A percentile compares a stretch with the other conserved stretches of the same genome.
These are phyloP conservation scores for Drosophila jambulina DNA, from an alignment of 1,140 invertebrate genomes.

Conservation along the genomic window DNA sequence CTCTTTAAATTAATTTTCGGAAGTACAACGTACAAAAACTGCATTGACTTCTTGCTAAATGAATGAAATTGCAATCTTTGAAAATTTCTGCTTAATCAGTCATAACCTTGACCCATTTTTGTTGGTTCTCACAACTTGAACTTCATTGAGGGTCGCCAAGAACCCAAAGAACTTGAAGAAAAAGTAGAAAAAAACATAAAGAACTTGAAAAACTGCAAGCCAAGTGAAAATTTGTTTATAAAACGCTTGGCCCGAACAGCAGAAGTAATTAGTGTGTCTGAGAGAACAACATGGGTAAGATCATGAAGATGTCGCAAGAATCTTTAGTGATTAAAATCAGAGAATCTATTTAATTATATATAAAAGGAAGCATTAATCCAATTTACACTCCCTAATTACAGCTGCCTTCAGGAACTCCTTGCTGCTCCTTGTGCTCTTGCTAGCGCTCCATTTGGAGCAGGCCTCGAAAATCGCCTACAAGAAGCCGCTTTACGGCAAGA, in stretches of 20 bases:
- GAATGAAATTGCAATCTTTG: conserved; percentile 12
- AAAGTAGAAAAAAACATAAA: background rate
- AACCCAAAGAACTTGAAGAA: background rate
- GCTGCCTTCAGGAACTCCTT: conserved; percentile 20
- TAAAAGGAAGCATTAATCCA: background rate
- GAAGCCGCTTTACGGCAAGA: conserved; percentile 64
- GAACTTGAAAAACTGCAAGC: conserved; percentile 35
- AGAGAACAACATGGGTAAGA: conserved; percentile 37
- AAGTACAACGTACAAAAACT: too few species aligned
- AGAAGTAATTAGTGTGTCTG: conserved; percentile 20
- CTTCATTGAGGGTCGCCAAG: conserved; percentile 24
- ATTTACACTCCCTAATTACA: background rate
- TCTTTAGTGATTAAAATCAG: background rate
- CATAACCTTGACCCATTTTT: conserved; percentile 20
- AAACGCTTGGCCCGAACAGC: conserved; percentile 1
- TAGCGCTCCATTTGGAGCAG: conserved; percentile 45
- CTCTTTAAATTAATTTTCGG: too few species aligned
- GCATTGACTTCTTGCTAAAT: conserved; percentile 4
- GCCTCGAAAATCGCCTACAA: conserved; percentile 76
- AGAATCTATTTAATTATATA: background rate
- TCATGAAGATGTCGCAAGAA: background rate
- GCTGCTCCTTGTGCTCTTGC: conserved; percentile 26
- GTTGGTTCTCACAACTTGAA: conserved; percentile 47
- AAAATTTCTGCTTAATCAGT: conserved; percentile 21
- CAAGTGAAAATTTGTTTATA: conserved; percentile 33